Evolutionary conservation across 2,888 invertebrate genomes (phyloP).

Genomic region (Drosophila nigricruria): DNA sequence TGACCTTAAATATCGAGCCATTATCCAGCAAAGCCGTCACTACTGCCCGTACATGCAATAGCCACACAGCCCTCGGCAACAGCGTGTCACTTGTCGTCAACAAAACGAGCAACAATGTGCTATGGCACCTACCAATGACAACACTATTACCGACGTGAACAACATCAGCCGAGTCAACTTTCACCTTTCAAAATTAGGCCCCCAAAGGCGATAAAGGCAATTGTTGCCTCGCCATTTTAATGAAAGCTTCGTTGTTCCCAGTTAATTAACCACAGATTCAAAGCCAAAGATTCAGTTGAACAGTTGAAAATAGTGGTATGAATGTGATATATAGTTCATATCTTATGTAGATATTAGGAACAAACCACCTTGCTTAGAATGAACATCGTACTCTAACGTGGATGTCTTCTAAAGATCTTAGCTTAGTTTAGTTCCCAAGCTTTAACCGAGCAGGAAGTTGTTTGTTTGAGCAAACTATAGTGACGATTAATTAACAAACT

Average conservation of each 20-base stretch:
- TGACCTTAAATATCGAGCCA: conserved; percentile 7
- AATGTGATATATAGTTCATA: not conserved
- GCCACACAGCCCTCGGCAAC: conserved; percentile 1
- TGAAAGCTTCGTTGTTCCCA: not conserved
- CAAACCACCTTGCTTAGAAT: no score
- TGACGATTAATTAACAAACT: no score
- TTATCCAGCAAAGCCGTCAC: not conserved
- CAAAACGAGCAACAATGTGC: not conserved
- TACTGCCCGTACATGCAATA: not conserved
- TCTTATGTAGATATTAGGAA: no score
- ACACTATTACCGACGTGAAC: not conserved
- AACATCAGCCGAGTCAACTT: not conserved
- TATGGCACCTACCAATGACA: not conserved
- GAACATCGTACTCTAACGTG: not conserved
- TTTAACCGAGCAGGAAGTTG: not conserved
- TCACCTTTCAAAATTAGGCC: not conserved
- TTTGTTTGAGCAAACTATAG: not conserved
- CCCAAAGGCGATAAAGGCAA: not conserved
- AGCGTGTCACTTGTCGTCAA: not conserved
- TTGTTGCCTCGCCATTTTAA: not conserved
- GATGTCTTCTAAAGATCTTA: no score
- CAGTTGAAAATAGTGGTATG: not conserved
- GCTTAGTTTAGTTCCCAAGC: no score
- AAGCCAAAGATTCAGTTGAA: no score
- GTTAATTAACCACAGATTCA: not conserved